Base-by-base conservation (phyloP, 1,140 invertebrate species). In the Papilio aristodemus region DNA sequence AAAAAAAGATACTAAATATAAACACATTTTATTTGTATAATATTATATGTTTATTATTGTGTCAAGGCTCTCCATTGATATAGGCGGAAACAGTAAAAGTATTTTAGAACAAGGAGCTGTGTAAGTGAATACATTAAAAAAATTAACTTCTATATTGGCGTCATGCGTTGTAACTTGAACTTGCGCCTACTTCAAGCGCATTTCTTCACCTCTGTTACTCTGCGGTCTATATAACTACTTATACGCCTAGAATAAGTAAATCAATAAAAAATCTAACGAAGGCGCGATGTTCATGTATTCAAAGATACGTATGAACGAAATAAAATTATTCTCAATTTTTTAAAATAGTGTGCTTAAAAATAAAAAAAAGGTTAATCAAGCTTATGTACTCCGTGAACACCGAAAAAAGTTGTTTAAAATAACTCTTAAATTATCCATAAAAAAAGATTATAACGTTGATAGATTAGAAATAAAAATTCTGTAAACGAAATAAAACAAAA, bases 91-190 rank as follows among this genome's bases (percentile, higher is more conserved):
- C n/a, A n/a, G n/a, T n/a, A n/a, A n/a, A n/a, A n/a, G n/a, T n/a
- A n/a, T n/a, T 36, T 27, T 36, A 57, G 19, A 22, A 36, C 13
- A 58, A 58, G 22, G 22, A 32, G 59, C 36, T 36, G 10, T 17
- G 36, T 37, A 36, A 37, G 32, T 62, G 32, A 39, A 62, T 38
- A 36, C 36, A 17, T 62, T 62, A 62, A 19, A 36, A n/a, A 38
- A 38, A 62, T 62, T 62, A 62, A 19, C 59, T 38, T 62, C 1
- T 19, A 32, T 36, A 62, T 17, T 62, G 38, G 36, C 59, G 36
- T 62, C 36, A 62, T n/a, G 13, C 2, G 10, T 3, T 59, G 59
- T 62, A 38, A 62, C 59, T 62, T 62, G 59, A 62, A 62, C 59
- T 36, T 62, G 59, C 27, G 58, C 36, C 14, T 62, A 59, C 58